phyloP scores from a whole-genome alignment of 53 echinoderm and acorn worm genomes.

The Arbacia lixula region DNA sequence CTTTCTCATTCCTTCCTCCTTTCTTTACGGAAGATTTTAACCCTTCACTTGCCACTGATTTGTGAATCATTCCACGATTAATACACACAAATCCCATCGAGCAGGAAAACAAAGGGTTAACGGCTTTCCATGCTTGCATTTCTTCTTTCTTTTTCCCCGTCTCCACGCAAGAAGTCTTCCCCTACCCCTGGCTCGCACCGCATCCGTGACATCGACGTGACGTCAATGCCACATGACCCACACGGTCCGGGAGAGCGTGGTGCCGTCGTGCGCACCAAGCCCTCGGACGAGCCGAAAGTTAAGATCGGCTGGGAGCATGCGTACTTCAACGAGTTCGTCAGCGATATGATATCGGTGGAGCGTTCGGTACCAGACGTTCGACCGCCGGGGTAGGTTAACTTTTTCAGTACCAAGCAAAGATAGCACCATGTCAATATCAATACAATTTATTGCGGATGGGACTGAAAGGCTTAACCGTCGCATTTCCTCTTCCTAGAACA shows the following conservation, averaged over 20 bases:
- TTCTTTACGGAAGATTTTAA: no score
- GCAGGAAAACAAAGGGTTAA: no score
- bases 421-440: no score
- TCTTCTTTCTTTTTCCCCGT: no score
- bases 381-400: slow-evolving; percentile 69
- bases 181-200: slow-evolving; percentile 46
- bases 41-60: no score
- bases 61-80: no score
- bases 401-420: no score
- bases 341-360: slow-evolving; percentile 92
- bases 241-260: slow-evolving; percentile 80
- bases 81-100: no score
- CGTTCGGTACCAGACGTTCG: slow-evolving; percentile 75
- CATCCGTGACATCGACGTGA: slow-evolving; percentile 74
- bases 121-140: no score
- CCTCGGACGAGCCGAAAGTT: slow-evolving; percentile 59
- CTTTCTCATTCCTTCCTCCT: no score
- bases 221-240: slow-evolving; percentile 74
- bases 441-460: no score
- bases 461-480: background rate
- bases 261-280: slow-evolving; percentile 36
- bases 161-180: background rate
- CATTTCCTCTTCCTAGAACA: background rate
- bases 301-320: slow-evolving; percentile 76
- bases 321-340: slow-evolving; percentile 93